A percentile compares a stretch with the other conserved stretches of the same genome.
phyloP scores from a whole-genome alignment of 2,888 invertebrate genomes.

The Branchipolynoe longqiensis region DNA sequence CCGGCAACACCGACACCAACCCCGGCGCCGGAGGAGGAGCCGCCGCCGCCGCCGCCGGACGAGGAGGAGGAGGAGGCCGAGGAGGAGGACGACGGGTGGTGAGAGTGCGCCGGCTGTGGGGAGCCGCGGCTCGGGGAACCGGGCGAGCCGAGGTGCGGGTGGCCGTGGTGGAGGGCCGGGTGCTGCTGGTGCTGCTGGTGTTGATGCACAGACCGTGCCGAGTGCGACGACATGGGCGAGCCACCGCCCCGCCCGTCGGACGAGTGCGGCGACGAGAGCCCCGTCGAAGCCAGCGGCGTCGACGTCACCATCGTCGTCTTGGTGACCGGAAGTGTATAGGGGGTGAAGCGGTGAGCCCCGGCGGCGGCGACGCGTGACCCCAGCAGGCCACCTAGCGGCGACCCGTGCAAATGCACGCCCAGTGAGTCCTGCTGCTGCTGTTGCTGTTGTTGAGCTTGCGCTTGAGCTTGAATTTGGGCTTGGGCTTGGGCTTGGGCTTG shows the following conservation, averaged over 20 bases:
- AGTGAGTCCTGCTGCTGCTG: slow-evolving; percentile 67
- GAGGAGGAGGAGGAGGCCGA: not conserved
- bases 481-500: slow-evolving; percentile 66
- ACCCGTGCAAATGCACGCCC: slow-evolving; percentile 81
- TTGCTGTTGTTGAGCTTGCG: no score
- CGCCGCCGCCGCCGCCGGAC: not conserved
- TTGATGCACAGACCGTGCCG: slow-evolving; percentile 16
- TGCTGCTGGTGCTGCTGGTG: slow-evolving; percentile 4
- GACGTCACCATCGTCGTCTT: slow-evolving; percentile 47
- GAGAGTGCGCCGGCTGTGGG: slow-evolving; percentile 30
- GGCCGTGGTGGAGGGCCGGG: not conserved
- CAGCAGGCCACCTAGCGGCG: slow-evolving; percentile 66
- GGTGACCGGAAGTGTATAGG: slow-evolving; percentile 36
- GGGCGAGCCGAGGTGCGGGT: slow-evolving; percentile 33
- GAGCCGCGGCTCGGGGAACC: slow-evolving; percentile 31
- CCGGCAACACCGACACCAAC: no score
- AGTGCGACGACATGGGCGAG: slow-evolving; percentile 40
- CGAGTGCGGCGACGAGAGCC: slow-evolving; percentile 22
- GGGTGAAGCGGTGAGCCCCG: slow-evolving; percentile 75
- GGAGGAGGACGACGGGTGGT: slow-evolving; percentile 5
- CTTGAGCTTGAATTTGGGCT: not conserved
- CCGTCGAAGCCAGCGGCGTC: slow-evolving; percentile 37
- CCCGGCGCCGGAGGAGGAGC: not conserved
- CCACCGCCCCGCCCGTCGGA: slow-evolving; percentile 34
- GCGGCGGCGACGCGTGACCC: slow-evolving; percentile 72